A percentile compares a stretch with the other conserved stretches of the same genome.
Evolutionary conservation across 2,888 invertebrate species (phyloP).

Genomic region (Drosophila buzzatii): DNA sequence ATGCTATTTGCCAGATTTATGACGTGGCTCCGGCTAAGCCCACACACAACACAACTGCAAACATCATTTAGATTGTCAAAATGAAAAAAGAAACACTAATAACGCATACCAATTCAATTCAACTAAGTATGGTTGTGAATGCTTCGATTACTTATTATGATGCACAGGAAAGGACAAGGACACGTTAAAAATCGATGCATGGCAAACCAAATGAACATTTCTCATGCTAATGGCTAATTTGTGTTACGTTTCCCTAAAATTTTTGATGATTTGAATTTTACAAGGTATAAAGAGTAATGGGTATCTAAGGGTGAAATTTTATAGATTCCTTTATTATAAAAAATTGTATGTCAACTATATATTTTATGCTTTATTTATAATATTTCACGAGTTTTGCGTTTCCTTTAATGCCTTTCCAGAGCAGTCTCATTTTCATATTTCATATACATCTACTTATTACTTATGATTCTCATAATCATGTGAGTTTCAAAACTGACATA

Average conservation of each 20-base stretch:
- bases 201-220: slow-evolving; percentile 32
- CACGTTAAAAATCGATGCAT: slow-evolving; percentile 39
- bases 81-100: background rate
- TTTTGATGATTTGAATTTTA: background rate
- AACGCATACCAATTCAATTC: slow-evolving; percentile 16
- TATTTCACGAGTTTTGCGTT: background rate
- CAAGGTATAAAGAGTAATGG: background rate
- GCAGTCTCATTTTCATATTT: background rate
- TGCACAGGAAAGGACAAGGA: slow-evolving; percentile 17
- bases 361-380: background rate
- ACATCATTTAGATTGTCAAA: slow-evolving; percentile 25
- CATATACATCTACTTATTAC: background rate
- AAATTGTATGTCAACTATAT: too few species aligned
- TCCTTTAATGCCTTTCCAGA: background rate
- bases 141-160: background rate
- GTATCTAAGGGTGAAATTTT: background rate
- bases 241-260: slow-evolving; percentile 12
- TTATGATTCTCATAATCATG: background rate
- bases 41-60: slow-evolving; percentile 2
- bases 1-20: slow-evolving; percentile 44
- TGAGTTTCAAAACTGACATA: too few species aligned
- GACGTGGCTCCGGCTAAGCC: slow-evolving; percentile 43
- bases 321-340: background rate
- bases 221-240: slow-evolving; percentile 48
- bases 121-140: background rate